phyloP scores from a whole-genome alignment of 2,797 vertebrate species.

The Tiaroga cobitis region DNA sequence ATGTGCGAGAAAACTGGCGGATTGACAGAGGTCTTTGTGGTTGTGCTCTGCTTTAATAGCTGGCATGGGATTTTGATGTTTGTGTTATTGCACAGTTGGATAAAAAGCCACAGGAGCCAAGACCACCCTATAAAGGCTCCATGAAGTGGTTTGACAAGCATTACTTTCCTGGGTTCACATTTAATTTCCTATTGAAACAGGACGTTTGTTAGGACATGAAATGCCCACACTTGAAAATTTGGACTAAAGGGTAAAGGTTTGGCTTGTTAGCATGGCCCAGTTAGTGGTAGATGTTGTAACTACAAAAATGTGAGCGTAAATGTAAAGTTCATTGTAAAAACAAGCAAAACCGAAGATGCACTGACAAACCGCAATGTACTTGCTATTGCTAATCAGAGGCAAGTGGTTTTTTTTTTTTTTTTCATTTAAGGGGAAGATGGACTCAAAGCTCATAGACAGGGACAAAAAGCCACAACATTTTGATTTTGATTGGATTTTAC shows the following conservation, averaged over 20 bases:
- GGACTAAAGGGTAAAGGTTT: too few relatives aligned
- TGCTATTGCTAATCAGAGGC: background rate
- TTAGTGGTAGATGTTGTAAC: too few relatives aligned
- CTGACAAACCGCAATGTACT: background rate
- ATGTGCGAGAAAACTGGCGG: background rate
- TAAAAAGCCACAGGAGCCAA: constrained; percentile 7
- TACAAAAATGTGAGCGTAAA: background rate
- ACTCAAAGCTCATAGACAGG: background rate
- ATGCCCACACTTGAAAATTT: too few relatives aligned
- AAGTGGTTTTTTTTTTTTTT: background rate
- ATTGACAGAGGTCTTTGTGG: constrained; percentile 14
- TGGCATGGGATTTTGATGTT: background rate
- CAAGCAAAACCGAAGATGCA: background rate
- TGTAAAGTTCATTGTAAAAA: background rate
- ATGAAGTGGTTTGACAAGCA: background rate
- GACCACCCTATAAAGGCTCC: background rate
- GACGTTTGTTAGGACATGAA: background rate
- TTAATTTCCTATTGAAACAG: background rate
- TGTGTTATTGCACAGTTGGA: constrained; percentile 12
- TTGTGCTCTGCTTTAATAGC: constrained; percentile 5
- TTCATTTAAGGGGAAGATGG: background rate
- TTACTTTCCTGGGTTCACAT: background rate
- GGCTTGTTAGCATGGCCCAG: too few relatives aligned
- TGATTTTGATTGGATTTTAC: background rate
- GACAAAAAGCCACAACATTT: background rate